Percentiles rank a stretch among this genome's conserved stretches.
These are phyloP conservation scores for Callyntrura guangdongensis DNA, from an alignment of 2,888 invertebrate genomes.

Conservation along the genomic window DNA sequence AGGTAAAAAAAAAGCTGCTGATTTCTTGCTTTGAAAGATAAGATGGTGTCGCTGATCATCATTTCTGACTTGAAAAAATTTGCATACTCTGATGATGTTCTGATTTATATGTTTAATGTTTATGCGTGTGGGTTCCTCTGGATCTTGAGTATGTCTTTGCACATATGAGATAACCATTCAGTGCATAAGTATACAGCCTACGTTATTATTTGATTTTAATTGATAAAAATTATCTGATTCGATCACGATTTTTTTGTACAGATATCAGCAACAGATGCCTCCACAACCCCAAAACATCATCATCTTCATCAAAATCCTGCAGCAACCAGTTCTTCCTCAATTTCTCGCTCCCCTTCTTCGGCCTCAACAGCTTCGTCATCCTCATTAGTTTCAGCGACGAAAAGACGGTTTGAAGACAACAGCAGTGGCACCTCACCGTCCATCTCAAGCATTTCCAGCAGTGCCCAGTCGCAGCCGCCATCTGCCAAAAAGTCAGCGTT, in stretches of 20 bases:
- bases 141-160: background rate
- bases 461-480: background rate
- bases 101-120: slow-evolving; percentile 27
- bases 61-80: background rate
- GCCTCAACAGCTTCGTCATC: slow-evolving; percentile 56
- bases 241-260: slow-evolving; percentile 58
- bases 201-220: too few species aligned
- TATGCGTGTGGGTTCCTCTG: slow-evolving; percentile 22
- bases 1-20: too few species aligned
- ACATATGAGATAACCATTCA: too few species aligned
- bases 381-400: slow-evolving; percentile 62
- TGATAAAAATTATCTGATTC: slow-evolving; percentile 27
- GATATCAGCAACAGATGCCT: slow-evolving; percentile 29
- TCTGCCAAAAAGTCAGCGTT: slow-evolving; percentile 77
- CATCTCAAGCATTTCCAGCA: background rate
- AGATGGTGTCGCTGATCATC: slow-evolving; percentile 11
- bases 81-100: slow-evolving; percentile 17
- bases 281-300: slow-evolving; percentile 21
- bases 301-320: slow-evolving; percentile 23
- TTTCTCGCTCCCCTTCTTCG: slow-evolving; percentile 53
- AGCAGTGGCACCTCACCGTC: background rate
- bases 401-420: slow-evolving; percentile 58
- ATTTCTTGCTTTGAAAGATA: background rate
- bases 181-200: too few species aligned
- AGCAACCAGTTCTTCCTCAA: slow-evolving; percentile 37